Conservation (phyloP, 1,140 invertebrate genomes). For the Temnothorax curvispinosus region DNA sequence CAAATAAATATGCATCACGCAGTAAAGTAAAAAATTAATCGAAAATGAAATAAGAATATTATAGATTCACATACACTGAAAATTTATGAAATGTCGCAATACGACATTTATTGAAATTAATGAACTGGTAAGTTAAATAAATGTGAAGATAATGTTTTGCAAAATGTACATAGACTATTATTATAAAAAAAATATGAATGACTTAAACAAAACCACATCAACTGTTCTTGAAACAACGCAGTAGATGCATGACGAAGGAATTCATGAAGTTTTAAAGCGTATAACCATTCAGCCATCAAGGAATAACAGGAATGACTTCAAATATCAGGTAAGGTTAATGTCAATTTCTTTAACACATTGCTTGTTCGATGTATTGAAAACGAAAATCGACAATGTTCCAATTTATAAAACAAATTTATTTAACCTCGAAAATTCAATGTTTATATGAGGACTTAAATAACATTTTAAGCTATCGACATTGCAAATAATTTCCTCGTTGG, state of each 20-base stretch:
- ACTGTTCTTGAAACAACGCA: not conserved
- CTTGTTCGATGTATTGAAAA: not conserved
- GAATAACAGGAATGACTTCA: not conserved
- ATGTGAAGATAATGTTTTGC: not conserved
- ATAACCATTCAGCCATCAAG: not conserved
- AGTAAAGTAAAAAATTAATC: not conserved
- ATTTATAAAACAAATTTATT: not conserved
- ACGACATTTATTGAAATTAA: not conserved
- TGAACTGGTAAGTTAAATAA: not conserved
- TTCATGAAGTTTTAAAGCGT: not conserved
- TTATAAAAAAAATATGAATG: not conserved
- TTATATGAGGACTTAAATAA: not conserved
- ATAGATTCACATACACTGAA: not conserved
- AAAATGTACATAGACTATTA: not conserved
- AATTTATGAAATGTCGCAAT: not conserved
- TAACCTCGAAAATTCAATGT: slow-evolving; percentile 8
- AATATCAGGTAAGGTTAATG: slow-evolving; percentile 20
- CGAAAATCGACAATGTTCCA: not conserved
- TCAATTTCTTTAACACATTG: not conserved
- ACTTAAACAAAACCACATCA: not conserved
- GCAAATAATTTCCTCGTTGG: not conserved
- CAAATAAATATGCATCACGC: not conserved
- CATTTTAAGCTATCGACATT: not conserved
- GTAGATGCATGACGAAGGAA: not conserved
- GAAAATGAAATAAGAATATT: not conserved